Evolutionary conservation across 2,113 vertebrate genomes (phyloP), one percentile per base, ranked within the genome.

Genomic region (Brachyhypopomus occidentalis): DNA sequence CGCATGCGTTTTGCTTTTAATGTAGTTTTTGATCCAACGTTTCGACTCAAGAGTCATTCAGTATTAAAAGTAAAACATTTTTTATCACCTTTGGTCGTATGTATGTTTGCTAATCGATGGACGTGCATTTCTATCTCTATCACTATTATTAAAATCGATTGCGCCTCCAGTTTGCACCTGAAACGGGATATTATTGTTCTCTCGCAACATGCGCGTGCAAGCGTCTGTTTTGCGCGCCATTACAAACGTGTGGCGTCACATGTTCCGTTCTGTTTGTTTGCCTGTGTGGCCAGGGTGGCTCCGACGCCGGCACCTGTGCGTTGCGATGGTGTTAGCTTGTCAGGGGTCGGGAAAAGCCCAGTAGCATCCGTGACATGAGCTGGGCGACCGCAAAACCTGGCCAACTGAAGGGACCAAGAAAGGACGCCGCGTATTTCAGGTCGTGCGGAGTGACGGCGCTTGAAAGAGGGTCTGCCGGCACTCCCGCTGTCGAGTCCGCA

Each of bases 381-480:
- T 60, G 52, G 63, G 77, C 66, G 88, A 84, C 85, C 83, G 85
- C 82, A 82, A 89, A 83, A 48, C 34, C 83, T 14, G 58, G 74
- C 76, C 85, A 91, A 92, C 90, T 91, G 90, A 90, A 92, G 89
- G 85, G 92, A 84, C 86, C 88, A 86, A 89, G 91, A 90, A 92
- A 92, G 90, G 91, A 91, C 89, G 7, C 77, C 56, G 67, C 67
- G n/a, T 76, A 36, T 81, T 17, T 81, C 55, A 23, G 56, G 59
- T 52, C 74, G 22, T 38, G 56, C 59, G 62, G 83, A 88, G 77
- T 91, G 91, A 83, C 87, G 90, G 89, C 91, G 92, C 92, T 92
- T 90, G 92, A 93, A 92, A 93, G 90, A 91, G 92, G 91, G 90
- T 89, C 90, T 91, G 92, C 89, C 76, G 88, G 88, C 92, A 91